Evolutionary conservation across 2,113 vertebrate genomes (phyloP).

Genomic region (Hippocampus guttulatus): DNA sequence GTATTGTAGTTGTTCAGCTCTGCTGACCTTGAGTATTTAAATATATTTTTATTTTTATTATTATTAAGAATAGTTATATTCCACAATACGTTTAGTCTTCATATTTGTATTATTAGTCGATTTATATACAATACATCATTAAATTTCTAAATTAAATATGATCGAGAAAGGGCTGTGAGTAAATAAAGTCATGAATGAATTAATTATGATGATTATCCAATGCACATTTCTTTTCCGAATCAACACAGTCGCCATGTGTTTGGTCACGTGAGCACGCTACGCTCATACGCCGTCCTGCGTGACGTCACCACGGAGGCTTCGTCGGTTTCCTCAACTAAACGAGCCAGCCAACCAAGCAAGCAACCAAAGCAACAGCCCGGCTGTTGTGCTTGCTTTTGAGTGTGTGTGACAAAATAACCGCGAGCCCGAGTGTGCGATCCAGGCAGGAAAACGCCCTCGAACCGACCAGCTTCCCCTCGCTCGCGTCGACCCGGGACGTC

Average conservation of each 20-base stretch:
- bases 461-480: not conserved
- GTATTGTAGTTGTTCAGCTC: not conserved
- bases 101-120: too few species aligned
- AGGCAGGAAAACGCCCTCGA: not conserved
- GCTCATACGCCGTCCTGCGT: conserved; percentile 38
- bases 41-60: too few species aligned
- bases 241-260: conserved; percentile 54
- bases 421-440: conserved; percentile 28
- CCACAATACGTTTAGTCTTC: too few species aligned
- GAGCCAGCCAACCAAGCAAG: conserved; percentile 1
- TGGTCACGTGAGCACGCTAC: conserved; percentile 65
- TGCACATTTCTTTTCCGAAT: not conserved
- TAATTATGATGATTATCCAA: too few species aligned
- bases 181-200: too few species aligned
- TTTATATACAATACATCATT: too few species aligned
- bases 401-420: conserved; percentile 46
- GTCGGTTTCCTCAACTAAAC: conserved; percentile 55
- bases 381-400: conserved; percentile 35
- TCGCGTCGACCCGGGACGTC: not conserved
- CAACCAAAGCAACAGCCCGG: conserved; percentile 42
- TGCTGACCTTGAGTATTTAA: not conserved
- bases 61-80: too few species aligned
- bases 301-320: conserved; percentile 57
- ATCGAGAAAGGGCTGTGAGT: too few species aligned
- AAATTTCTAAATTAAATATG: too few species aligned